Base-by-base conservation (phyloP, 2,888 invertebrate species). In the Oxystoma pomonae region DNA sequence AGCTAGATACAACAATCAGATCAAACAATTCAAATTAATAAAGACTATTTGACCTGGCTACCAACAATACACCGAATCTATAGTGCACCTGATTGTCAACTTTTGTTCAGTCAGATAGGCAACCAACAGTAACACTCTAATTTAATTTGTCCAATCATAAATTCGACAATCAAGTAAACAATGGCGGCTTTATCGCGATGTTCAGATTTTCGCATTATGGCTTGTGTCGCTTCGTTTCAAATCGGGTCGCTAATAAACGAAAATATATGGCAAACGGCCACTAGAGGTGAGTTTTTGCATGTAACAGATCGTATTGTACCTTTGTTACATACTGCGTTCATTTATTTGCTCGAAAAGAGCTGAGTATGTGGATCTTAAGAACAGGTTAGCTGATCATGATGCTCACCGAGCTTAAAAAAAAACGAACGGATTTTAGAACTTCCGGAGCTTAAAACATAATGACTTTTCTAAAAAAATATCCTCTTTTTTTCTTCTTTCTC, bases 71-170 rank as follows among this genome's bases (percentile, higher is more conserved):
- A 53, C 58, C 66, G 60, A 61, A 63, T 60, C 62, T 64, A 66
- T 64, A 66, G 64, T 66, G 64, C 64, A 62, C 59, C 62, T 62
- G 64, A 78, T 78, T 79, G 77, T 78, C 77, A 77, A 78, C 77
- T 78, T 78, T 79, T 78, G 78, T 78, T 72, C 76, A 73, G 69
- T 69, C 68, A 76, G 76, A 76, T 77, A 77, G 71, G 73, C 70
- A 73, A 68, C 67, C 71, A 63, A 66, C 71, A 73, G 61, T 61
- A 55, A 58, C 22, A 62, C 71, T 73, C 77, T 77, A 78, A 80
- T 80, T 80, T 80, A 80, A 80, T 80, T 80, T 80, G 80, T 80
- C 79, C 79, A 77, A 78, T 79, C 80, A 79, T 80, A 80, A 80
- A 80, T 80, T 80, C 76, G 77, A 79, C 79, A 80, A 80, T 80